These are phyloP conservation scores for Drosophila tristis DNA, from an alignment of 1,140 invertebrate species.

Conservation along the genomic window DNA sequence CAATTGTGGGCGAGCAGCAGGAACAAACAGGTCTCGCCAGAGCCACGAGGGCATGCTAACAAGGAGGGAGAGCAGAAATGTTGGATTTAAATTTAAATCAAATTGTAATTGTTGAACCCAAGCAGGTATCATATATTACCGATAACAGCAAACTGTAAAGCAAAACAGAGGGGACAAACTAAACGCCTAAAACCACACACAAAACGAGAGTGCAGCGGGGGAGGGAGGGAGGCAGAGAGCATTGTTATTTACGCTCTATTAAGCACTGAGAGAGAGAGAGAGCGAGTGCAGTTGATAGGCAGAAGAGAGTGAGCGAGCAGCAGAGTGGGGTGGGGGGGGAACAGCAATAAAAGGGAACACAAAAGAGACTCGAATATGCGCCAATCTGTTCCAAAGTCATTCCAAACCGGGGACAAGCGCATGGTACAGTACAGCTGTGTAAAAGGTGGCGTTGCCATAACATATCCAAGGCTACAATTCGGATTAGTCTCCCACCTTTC, in stretches of 20 bases:
- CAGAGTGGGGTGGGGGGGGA: not conserved
- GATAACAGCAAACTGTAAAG: conserved; percentile 12
- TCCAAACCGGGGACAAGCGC: too few species aligned
- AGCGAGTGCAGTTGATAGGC: not conserved
- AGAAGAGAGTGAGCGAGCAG: conserved; percentile 2
- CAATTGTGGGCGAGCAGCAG: not conserved
- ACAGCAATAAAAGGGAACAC: too few species aligned
- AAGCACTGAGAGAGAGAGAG: conserved; percentile 13
- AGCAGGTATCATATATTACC: conserved; percentile 31
- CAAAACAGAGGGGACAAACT: not conserved
- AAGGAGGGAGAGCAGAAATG: conserved; percentile 18
- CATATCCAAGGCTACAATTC: too few species aligned
- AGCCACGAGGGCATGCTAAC: too few species aligned
- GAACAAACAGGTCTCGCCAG: too few species aligned
- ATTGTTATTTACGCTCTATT: conserved; percentile 38
- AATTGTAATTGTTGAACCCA: conserved; percentile 57
- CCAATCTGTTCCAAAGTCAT: not conserved
- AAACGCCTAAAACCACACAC: conserved; percentile 25
- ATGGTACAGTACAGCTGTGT: too few species aligned
- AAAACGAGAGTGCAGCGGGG: conserved; percentile 4
- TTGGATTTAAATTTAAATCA: conserved; percentile 44
- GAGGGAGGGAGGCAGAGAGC: conserved; percentile 15
- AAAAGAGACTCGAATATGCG: too few species aligned
- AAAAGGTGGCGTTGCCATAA: too few species aligned
- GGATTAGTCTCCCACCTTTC: too few species aligned